Percentiles rank a stretch among this genome's conserved stretches.
phyloP scores from a whole-genome alignment of 2,113 vertebrate species.

The Myocastor coypus region DNA sequence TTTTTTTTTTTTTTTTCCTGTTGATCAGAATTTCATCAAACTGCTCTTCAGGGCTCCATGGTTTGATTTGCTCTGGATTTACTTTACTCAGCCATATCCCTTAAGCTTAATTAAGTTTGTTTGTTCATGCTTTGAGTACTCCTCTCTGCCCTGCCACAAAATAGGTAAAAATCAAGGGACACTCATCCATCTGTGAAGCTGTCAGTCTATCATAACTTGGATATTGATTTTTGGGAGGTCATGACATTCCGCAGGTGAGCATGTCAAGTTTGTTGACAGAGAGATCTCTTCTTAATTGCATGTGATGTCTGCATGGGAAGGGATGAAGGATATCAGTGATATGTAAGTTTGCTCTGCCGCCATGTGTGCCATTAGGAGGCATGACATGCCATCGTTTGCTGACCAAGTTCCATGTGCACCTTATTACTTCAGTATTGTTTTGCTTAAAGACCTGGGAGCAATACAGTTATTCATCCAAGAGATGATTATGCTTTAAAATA shows the following conservation, averaged over 20 bases:
- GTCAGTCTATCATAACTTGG: slow-evolving; percentile 85
- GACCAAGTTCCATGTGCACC: slow-evolving; percentile 65
- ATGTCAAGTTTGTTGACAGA: slow-evolving; percentile 85
- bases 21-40: slow-evolving; percentile 75
- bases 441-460: slow-evolving; percentile 62
- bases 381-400: slow-evolving; percentile 68
- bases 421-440: slow-evolving; percentile 76
- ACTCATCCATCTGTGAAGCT: slow-evolving; percentile 79
- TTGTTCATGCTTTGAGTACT: slow-evolving; percentile 77
- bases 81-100: slow-evolving; percentile 67
- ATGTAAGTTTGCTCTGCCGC: slow-evolving; percentile 61
- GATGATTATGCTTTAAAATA: slow-evolving; percentile 77
- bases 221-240: slow-evolving; percentile 84
- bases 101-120: slow-evolving; percentile 82
- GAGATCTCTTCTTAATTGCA: slow-evolving; percentile 85
- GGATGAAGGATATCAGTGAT: slow-evolving; percentile 81
- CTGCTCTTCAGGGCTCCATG: slow-evolving; percentile 30
- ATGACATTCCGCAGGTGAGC: slow-evolving; percentile 83
- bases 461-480: slow-evolving; percentile 66
- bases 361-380: slow-evolving; percentile 55
- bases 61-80: slow-evolving; percentile 70
- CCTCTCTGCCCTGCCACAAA: slow-evolving; percentile 73
- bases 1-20: slow-evolving; percentile 60
- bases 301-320: slow-evolving; percentile 80
- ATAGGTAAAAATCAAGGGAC: slow-evolving; percentile 83